A percentile compares a stretch with the other conserved stretches of the same genome.
Evolutionary conservation across 2,888 invertebrate genomes (phyloP).

Genomic region (Cyrtodaria siliqua): DNA sequence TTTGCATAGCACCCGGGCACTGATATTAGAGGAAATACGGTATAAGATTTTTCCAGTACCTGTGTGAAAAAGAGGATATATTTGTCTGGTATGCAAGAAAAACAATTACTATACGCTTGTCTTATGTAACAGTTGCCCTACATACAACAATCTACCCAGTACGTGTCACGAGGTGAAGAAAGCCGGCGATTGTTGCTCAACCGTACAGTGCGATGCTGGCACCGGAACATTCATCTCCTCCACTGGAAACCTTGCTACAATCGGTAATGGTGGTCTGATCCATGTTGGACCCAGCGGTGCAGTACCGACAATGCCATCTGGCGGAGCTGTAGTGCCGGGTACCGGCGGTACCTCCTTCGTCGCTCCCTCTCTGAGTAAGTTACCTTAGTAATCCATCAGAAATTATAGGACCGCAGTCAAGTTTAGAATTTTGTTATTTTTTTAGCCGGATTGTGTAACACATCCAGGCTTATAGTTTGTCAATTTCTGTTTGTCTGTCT

Average conservation of each 20-base stretch:
- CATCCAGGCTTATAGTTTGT: no score
- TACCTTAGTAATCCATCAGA: no score
- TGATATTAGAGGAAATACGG: no score
- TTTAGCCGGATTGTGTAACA: no score
- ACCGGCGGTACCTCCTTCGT: conserved; percentile 72
- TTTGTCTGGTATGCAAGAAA: no score
- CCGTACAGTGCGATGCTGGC: conserved; percentile 67
- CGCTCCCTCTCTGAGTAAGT: conserved; percentile 71
- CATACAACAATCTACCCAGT: conserved; percentile 73
- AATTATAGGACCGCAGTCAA: no score
- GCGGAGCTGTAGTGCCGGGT: conserved; percentile 71
- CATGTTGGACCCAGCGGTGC: conserved; percentile 56
- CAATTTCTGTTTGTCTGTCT: no score
- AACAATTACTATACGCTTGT: no score
- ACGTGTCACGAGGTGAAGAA: conserved; percentile 69
- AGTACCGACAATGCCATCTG: conserved; percentile 71
- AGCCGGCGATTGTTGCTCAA: conserved; percentile 74
- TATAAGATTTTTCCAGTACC: no score
- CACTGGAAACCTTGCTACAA: conserved; percentile 71
- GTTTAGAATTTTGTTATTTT: no score
- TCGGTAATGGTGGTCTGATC: conserved; percentile 76
- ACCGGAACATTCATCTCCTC: conserved; percentile 72
- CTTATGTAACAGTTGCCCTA: conserved; percentile 67
- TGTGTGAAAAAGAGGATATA: no score
- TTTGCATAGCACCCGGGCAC: no score